phyloP scores from a whole-genome alignment of 2,888 invertebrate genomes.

The Volucella bombylans region DNA sequence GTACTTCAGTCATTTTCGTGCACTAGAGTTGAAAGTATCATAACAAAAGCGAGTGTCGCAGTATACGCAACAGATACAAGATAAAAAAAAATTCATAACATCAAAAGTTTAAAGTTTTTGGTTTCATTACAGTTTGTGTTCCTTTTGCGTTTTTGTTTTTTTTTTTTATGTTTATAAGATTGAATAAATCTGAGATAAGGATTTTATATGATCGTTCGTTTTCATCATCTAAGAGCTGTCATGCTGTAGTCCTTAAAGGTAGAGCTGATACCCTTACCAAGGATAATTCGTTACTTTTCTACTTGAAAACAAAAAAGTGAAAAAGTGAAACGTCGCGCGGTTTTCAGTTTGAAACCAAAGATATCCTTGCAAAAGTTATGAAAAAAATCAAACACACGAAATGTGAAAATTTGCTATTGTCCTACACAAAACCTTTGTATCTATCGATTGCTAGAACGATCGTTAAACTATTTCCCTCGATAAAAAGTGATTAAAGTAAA shows the following conservation, averaged over 20 bases:
- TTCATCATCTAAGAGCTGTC: slow-evolving; percentile 36
- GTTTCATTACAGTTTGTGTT: slow-evolving; percentile 35
- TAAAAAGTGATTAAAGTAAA: slow-evolving; percentile 39
- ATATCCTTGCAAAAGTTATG: slow-evolving; percentile 42
- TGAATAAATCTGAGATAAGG: neutral
- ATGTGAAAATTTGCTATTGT: slow-evolving; percentile 45
- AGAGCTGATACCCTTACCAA: slow-evolving; percentile 35
- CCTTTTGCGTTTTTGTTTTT: slow-evolving; percentile 13
- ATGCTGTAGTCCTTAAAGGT: slow-evolving; percentile 68
- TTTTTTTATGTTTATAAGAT: slow-evolving; percentile 27
- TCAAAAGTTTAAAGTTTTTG: slow-evolving; percentile 38
- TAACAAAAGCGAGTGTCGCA: slow-evolving; percentile 52
- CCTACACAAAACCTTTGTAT: slow-evolving; percentile 59
- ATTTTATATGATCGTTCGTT: neutral
- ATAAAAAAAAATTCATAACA: slow-evolving; percentile 2
- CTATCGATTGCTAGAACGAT: slow-evolving; percentile 61
- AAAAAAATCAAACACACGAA: slow-evolving; percentile 43
- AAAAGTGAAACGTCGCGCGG: slow-evolving; percentile 26
- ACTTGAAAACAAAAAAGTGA: neutral
- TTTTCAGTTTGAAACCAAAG: neutral
- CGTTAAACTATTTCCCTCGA: slow-evolving; percentile 37
- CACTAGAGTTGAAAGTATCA: slow-evolving; percentile 68
- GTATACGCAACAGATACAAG: slow-evolving; percentile 70
- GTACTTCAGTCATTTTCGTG: slow-evolving; percentile 71
- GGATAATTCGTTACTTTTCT: slow-evolving; percentile 23